Evolutionary conservation across 2,113 vertebrate genomes (phyloP).

Genomic region (Empidonax alnorum): DNA sequence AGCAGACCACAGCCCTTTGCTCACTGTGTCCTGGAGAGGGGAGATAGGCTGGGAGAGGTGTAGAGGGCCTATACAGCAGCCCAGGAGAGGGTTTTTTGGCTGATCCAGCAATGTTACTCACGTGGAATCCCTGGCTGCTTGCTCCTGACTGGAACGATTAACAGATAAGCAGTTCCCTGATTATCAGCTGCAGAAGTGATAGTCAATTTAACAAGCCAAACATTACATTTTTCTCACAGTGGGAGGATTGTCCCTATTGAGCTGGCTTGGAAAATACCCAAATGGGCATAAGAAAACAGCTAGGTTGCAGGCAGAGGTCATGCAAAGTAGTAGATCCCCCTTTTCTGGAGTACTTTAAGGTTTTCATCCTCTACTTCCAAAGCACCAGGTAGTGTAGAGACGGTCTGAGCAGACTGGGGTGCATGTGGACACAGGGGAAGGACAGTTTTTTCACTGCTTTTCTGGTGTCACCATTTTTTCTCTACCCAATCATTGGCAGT

Average conservation of each 20-base stretch:
- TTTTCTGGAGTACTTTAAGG: neutral
- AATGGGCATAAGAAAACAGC: neutral
- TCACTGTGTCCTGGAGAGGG: neutral
- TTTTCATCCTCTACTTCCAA: neutral
- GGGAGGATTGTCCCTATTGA: neutral
- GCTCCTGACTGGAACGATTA: neutral
- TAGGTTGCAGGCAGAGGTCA: neutral
- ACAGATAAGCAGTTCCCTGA: neutral
- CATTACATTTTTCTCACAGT: conserved; percentile 11
- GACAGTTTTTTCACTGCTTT: neutral
- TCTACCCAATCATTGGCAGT: fast-evolving
- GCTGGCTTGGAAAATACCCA: neutral
- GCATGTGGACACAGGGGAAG: no score
- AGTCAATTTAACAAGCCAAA: neutral
- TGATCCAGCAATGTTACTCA: neutral
- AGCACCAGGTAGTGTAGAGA: neutral
- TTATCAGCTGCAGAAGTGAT: neutral
- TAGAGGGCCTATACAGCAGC: neutral
- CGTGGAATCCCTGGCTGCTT: neutral
- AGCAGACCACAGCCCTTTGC: neutral
- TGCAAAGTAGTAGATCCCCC: neutral
- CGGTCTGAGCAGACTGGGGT: neutral
- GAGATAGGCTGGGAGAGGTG: neutral
- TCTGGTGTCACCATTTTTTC: neutral
- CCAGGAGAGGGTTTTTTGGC: neutral